These are phyloP conservation scores for Oreochromis mossambicus DNA, from an alignment of 2,797 vertebrate genomes.

Conservation along the genomic window DNA sequence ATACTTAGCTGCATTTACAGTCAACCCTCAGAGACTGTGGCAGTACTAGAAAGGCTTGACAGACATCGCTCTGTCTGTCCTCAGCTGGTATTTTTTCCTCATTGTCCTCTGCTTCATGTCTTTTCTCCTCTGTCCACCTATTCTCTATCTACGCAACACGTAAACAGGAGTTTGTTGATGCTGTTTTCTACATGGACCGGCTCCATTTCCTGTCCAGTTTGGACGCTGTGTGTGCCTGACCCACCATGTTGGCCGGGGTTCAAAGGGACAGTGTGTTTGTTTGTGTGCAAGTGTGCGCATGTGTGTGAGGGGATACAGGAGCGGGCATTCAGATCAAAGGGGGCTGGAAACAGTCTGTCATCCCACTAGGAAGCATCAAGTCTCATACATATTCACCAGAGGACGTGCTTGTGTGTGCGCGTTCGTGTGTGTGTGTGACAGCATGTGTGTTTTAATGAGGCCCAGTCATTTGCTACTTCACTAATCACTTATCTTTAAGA, in stretches of 20 bases:
- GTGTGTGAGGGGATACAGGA: neutral
- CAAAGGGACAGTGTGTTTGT: constrained; percentile 54
- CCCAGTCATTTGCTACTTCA: neutral
- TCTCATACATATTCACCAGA: constrained; percentile 57
- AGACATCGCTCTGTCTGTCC: constrained; percentile 18
- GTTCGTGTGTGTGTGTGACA: neutral
- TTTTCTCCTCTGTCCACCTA: neutral
- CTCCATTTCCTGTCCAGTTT: constrained; percentile 34
- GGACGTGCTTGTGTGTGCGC: neutral
- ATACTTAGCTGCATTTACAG: constrained; percentile 45
- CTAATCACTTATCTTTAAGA: neutral
- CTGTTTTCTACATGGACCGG: neutral
- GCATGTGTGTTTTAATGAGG: neutral
- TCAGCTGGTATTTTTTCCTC: neutral
- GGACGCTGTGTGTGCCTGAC: constrained; percentile 27
- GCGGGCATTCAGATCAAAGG: constrained; percentile 56
- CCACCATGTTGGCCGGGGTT: constrained; percentile 49
- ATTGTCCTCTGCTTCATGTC: neutral
- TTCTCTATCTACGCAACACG: neutral
- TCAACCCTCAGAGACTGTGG: constrained; percentile 25
- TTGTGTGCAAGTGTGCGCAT: neutral
- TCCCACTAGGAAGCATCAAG: constrained; percentile 45
- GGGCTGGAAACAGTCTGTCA: constrained; percentile 53
- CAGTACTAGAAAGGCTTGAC: constrained; percentile 20
- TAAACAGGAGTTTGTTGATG: constrained; percentile 18